Evolutionary conservation across 2,888 invertebrate species (phyloP), one percentile per base, ranked within the genome.

Genomic region (Hofmannophila pseudospretella): DNA sequence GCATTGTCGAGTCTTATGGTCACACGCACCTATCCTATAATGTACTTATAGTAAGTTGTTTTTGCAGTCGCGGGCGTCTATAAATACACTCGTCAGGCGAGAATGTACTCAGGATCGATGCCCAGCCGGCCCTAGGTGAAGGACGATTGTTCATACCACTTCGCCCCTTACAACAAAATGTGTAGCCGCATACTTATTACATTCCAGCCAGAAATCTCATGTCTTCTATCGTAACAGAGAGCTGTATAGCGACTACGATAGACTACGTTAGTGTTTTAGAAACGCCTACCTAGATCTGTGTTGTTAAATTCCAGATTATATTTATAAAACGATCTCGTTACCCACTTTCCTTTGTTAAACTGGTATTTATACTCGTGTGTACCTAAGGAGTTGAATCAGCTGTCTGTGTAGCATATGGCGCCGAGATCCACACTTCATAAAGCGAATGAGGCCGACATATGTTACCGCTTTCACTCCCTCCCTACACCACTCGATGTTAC

Each of bases 401-500:
- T 81, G 78, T 69, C 62, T 55, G 55, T 49, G 64, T 62, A 68
- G 73, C 85, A 86, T 84, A 85, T 85, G 85, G 85, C 73, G 69
- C 55, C 63, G 69, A 72, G 74, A 70, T 78, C 71, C 71, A 72
- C 78, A 74, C 72, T 75, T 75, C 67, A 74, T 76, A 75, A 72
- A 74, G 64, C 67, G 75, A 85, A 80, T 77, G 81, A 78, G 85
- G 80, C 68, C 78, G 68, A 66, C 84, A 78, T 80, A 80, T 85
- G 82, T 74, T 72, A 63, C 74, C 74, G 81, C 85, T 85, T 85
- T 86, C 84, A 82, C 85, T 85, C 77, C 71, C 72, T 16, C 3
- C 3, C 16, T 71, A 66, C 70, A 73, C 66, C 69, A 77, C 69
- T 74, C 71, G 60, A 58, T 68, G 62, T 72, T 75, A 71, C 71